phyloP scores from a whole-genome alignment of 2,113 vertebrate genomes.

The Corydoras maculifer region DNA sequence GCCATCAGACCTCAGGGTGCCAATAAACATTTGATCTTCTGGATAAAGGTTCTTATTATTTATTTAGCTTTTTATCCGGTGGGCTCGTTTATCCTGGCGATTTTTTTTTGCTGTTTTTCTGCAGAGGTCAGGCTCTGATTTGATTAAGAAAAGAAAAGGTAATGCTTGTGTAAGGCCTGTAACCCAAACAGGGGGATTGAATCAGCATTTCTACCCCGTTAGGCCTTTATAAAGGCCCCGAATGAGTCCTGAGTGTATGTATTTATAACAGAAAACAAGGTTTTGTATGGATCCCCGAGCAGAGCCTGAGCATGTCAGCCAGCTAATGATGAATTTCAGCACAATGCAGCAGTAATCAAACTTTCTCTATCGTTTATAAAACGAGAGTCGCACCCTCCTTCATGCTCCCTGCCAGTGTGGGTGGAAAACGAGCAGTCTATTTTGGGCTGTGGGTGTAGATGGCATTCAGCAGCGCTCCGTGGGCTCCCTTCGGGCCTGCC shows the following conservation, averaged over 20 bases:
- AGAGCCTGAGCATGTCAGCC: neutral
- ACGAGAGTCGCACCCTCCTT: slow-evolving; percentile 22
- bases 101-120: slow-evolving; percentile 42
- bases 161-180: too few species aligned
- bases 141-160: too few species aligned
- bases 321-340: neutral
- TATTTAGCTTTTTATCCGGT: slow-evolving; percentile 62
- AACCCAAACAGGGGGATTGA: too few species aligned
- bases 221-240: too few species aligned
- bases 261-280: too few species aligned
- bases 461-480: slow-evolving; percentile 59
- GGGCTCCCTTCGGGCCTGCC: slow-evolving; percentile 43
- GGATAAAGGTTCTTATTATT: slow-evolving; percentile 65
- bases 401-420: slow-evolving; percentile 65
- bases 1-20: slow-evolving; percentile 77
- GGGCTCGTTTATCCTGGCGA: slow-evolving; percentile 10
- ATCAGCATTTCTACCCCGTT: too few species aligned
- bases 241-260: too few species aligned
- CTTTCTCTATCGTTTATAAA: slow-evolving; percentile 42
- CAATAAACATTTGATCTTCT: slow-evolving; percentile 80
- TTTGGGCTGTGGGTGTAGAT: slow-evolving; percentile 55
- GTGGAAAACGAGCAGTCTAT: slow-evolving; percentile 58
- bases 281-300: too few species aligned
- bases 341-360: slow-evolving; percentile 6
- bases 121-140: too few species aligned